These are phyloP conservation scores for Brienomyrus longianalis DNA, from an alignment of 2,113 vertebrate genomes.

Conservation along the genomic window DNA sequence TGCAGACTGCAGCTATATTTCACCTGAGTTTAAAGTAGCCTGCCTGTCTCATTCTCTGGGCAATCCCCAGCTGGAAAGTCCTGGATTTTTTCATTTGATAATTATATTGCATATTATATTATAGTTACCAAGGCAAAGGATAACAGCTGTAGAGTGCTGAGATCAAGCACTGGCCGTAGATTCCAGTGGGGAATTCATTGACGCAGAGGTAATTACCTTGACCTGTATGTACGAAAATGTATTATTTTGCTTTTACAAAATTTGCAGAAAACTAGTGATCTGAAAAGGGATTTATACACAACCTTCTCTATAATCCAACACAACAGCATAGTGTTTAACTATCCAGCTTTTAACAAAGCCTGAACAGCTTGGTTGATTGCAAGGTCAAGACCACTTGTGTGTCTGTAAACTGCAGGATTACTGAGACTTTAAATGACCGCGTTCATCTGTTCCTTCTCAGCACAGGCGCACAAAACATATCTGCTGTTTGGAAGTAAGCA, in stretches of 20 bases:
- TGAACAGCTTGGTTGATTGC: background rate
- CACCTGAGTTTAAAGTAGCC: background rate
- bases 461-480: background rate
- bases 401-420: background rate
- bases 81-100: background rate
- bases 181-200: background rate
- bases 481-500: background rate
- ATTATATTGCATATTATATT: background rate
- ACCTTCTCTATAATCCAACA: background rate
- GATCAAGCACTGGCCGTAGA: background rate
- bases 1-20: background rate
- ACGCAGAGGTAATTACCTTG: background rate
- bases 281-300: background rate
- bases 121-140: background rate
- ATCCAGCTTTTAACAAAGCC: background rate
- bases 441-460: background rate
- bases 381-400: background rate
- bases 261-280: background rate
- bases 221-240: background rate
- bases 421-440: background rate
- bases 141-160: background rate
- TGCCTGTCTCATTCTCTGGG: background rate
- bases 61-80: background rate
- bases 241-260: background rate
- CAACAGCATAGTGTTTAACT: background rate